These are phyloP conservation scores for Phocoena phocoena DNA, from an alignment of 2,113 vertebrate genomes.

Conservation along the genomic window DNA sequence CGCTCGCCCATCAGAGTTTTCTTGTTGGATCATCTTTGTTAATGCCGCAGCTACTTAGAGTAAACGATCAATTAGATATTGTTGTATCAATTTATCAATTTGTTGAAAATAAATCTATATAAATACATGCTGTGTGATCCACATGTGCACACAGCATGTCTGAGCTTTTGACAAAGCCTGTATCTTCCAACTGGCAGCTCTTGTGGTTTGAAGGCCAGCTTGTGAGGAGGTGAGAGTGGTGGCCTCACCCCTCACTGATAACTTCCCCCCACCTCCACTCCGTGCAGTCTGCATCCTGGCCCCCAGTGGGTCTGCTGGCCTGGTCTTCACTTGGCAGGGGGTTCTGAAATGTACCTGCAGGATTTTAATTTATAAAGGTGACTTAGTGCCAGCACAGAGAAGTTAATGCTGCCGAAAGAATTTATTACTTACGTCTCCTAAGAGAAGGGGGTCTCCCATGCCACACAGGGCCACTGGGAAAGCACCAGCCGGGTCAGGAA, in stretches of 20 bases:
- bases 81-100: not conserved
- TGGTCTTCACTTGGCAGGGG: not conserved
- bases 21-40: not conserved
- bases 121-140: not conserved
- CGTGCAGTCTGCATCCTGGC: not conserved
- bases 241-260: not conserved
- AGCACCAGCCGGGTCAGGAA: not conserved
- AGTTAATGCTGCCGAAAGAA: not conserved
- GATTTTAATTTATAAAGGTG: not conserved
- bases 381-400: not conserved
- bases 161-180: not conserved
- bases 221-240: not conserved
- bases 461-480: not conserved
- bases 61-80: not conserved
- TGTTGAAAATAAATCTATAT: not conserved
- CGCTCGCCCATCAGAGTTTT: not conserved
- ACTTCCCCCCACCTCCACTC: not conserved
- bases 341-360: not conserved
- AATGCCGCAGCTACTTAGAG: not conserved
- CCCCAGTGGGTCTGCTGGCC: not conserved
- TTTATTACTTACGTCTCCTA: not conserved
- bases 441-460: not conserved
- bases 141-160: not conserved
- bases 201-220: not conserved
- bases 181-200: not conserved